Conservation (phyloP, 2,113 vertebrate genomes). For the Glaucomys volans region DNA sequence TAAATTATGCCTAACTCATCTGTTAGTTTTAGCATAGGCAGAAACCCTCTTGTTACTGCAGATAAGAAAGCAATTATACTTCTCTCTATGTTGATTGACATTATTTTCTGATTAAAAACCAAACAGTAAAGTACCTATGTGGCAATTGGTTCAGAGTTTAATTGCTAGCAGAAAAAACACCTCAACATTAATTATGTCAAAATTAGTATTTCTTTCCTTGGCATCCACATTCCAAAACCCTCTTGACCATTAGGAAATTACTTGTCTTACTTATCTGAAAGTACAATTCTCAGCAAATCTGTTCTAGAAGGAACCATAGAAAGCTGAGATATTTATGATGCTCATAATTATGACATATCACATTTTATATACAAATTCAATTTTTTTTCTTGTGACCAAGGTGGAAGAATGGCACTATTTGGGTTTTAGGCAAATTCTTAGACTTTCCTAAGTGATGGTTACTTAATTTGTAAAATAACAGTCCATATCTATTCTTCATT, state of each 20-base stretch:
- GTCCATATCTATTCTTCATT: background rate
- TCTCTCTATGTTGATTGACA: background rate
- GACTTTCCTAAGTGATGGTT: background rate
- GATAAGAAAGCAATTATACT: background rate
- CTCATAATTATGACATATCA: background rate
- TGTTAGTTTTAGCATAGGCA: background rate
- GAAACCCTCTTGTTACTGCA: background rate
- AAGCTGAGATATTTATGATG: background rate
- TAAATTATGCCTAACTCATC: background rate
- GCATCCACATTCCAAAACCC: background rate
- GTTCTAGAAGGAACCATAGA: background rate
- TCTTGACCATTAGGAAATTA: background rate
- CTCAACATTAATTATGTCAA: background rate
- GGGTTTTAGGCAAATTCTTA: slow-evolving; percentile 7
- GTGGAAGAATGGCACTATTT: background rate
- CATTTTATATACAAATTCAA: background rate
- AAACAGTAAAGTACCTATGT: background rate
- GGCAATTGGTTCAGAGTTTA: background rate
- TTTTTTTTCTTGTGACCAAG: background rate
- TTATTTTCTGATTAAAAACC: slow-evolving; percentile 48
- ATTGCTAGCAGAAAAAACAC: slow-evolving; percentile 33
- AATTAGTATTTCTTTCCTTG: background rate
- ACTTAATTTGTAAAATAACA: background rate
- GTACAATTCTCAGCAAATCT: background rate
- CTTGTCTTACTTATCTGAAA: background rate